Evolutionary conservation across 2,888 invertebrate species (phyloP).

Genomic region (Lycophotia porphyrea): DNA sequence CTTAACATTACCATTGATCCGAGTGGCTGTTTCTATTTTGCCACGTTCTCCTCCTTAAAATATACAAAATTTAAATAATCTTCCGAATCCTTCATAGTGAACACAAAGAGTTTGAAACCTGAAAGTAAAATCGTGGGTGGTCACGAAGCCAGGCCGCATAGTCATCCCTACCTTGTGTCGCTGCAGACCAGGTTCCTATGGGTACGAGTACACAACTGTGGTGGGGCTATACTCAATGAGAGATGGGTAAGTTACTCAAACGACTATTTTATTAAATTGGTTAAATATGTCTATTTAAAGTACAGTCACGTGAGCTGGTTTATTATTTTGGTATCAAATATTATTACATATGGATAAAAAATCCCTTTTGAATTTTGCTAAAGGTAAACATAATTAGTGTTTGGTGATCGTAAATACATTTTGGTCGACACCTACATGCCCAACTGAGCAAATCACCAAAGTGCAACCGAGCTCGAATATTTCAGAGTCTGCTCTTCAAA

Average conservation of each 20-base stretch:
- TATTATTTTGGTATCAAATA: too few species aligned
- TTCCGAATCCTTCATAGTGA: conserved; percentile 28
- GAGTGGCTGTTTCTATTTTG: too few species aligned
- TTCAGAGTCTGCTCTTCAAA: background rate
- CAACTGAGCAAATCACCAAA: conserved; percentile 14
- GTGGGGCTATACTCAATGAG: conserved; percentile 84
- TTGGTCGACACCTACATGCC: background rate
- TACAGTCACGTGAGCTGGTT: background rate
- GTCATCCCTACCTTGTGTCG: conserved; percentile 86
- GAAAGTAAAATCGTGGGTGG: conserved; percentile 82
- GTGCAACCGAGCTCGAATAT: background rate
- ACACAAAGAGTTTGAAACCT: conserved; percentile 34
- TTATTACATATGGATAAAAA: too few species aligned
- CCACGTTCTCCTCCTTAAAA: too few species aligned
- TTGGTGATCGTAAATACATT: background rate
- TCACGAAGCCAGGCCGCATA: conserved; percentile 80
- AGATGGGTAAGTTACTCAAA: conserved; percentile 78
- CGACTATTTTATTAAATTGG: background rate
- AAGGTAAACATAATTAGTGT: background rate
- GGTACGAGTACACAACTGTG: conserved; percentile 82
- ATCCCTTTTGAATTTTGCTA: background rate
- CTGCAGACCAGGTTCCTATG: conserved; percentile 83
- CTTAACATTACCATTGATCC: too few species aligned
- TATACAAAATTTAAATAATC: background rate
- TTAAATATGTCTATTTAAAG: background rate